A percentile compares a stretch with the other conserved stretches of the same genome.
These are phyloP conservation scores for Ornithorhynchus anatinus DNA, from an alignment of 2,113 vertebrate genomes.

Conservation along the genomic window DNA sequence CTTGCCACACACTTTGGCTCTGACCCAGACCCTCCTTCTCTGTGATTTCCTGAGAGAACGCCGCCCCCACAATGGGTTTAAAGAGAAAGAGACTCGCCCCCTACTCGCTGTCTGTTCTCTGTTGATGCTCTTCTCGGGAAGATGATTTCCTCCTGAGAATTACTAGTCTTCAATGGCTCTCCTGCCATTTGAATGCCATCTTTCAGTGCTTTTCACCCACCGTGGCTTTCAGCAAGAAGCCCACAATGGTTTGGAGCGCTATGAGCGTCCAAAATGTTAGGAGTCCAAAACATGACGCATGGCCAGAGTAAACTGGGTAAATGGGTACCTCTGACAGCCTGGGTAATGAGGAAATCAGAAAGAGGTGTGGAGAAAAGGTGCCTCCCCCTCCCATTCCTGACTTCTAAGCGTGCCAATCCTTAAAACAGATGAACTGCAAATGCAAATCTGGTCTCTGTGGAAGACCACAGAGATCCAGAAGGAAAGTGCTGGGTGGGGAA, in stretches of 20 bases:
- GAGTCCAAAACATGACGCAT: neutral
- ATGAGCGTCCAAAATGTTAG: neutral
- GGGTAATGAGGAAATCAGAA: no score
- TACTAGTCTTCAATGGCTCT: neutral
- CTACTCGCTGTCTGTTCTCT: neutral
- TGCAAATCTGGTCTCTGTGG: no score
- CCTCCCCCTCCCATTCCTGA: no score
- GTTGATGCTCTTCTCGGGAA: neutral
- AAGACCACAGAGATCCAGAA: no score
- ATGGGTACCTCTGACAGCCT: no score
- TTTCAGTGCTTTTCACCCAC: constrained; percentile 7
- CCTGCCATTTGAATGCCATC: neutral
- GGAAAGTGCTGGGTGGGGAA: no score
- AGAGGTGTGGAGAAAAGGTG: no score
- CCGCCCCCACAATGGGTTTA: neutral
- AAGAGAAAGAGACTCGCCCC: neutral
- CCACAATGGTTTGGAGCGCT: neutral
- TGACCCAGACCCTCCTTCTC: neutral
- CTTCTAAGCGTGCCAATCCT: no score
- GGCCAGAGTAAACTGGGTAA: no score
- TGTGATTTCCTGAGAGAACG: neutral
- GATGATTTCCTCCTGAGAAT: constrained; percentile 1
- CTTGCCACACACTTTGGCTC: neutral
- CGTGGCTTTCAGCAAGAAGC: neutral
- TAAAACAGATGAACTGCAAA: no score